Percentiles rank a stretch among this genome's conserved stretches.
Conservation (phyloP, 2,797 vertebrate species). For the Sebastolobus altivelis region DNA sequence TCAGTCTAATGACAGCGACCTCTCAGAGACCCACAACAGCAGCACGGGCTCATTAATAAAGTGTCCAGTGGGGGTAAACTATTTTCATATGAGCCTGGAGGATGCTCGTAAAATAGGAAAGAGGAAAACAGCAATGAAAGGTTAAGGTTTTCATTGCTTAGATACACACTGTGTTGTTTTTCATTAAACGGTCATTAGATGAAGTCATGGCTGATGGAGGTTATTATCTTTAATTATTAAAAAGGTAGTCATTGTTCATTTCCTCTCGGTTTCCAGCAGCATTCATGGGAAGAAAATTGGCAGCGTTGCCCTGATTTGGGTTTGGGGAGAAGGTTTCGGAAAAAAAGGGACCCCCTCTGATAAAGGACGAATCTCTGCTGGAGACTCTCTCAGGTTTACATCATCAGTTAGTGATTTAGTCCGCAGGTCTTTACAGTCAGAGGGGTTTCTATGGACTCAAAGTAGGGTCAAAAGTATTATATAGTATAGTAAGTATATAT, state of each 20-base stretch:
- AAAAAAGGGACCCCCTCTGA: background rate
- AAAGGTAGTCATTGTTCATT: constrained; percentile 60
- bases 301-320: background rate
- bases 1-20: constrained; percentile 52
- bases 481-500: too few relatives aligned
- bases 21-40: constrained; percentile 36
- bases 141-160: constrained; percentile 18
- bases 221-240: constrained; percentile 67
- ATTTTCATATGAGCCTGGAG: constrained; percentile 63
- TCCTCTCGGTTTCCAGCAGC: constrained; percentile 50
- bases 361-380: background rate
- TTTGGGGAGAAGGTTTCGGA: background rate
- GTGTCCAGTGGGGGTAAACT: constrained; percentile 38
- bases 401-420: background rate
- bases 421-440: background rate
- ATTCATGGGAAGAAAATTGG: background rate
- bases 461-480: background rate
- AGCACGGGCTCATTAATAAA: constrained; percentile 49
- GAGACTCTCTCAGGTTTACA: background rate
- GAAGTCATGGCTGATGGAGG: constrained; percentile 75
- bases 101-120: constrained; percentile 59
- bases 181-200: constrained; percentile 68
- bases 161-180: constrained; percentile 56
- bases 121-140: constrained; percentile 24
- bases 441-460: background rate